These are phyloP conservation scores for Zaprionus capensis DNA, from an alignment of 1,140 invertebrate genomes.

Conservation along the genomic window DNA sequence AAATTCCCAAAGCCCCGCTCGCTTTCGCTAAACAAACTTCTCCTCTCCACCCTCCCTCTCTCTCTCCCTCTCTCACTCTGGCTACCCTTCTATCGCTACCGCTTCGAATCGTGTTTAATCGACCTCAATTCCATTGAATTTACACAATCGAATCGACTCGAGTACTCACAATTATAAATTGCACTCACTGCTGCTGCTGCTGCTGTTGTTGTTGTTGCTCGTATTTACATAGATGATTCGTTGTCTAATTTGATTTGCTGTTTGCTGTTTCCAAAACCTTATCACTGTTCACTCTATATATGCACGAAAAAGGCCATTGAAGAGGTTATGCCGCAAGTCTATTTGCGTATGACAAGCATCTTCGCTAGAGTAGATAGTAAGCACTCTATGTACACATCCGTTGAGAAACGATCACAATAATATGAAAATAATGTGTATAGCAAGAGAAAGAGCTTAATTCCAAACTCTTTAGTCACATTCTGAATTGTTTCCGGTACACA, in stretches of 20 bases:
- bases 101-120: constrained; percentile 13
- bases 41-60: background rate
- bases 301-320: constrained; percentile 59
- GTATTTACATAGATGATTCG: constrained; percentile 9
- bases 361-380: constrained; percentile 4
- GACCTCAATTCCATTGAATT: constrained; percentile 54
- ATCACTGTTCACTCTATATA: constrained; percentile 47
- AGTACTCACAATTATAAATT: constrained; percentile 60
- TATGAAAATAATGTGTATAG: background rate
- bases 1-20: constrained; percentile 5
- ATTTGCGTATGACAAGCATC: constrained; percentile 30
- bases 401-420: constrained; percentile 1
- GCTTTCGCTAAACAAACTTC: background rate
- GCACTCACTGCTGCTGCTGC: constrained; percentile 31
- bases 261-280: constrained; percentile 42
- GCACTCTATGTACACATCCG: constrained; percentile 28
- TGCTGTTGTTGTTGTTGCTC: constrained; percentile 11
- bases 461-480: no score
- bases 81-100: background rate
- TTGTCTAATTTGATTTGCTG: constrained; percentile 20
- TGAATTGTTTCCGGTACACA: no score
- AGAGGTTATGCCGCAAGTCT: constrained; percentile 60
- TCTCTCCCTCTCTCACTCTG: background rate
- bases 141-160: constrained; percentile 3
- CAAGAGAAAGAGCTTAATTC: no score